A percentile compares a stretch with the other conserved stretches of the same genome.
Conservation (phyloP, 35 echinoderm and acorn worm genomes). For the Heliocidaris tuberculata region DNA sequence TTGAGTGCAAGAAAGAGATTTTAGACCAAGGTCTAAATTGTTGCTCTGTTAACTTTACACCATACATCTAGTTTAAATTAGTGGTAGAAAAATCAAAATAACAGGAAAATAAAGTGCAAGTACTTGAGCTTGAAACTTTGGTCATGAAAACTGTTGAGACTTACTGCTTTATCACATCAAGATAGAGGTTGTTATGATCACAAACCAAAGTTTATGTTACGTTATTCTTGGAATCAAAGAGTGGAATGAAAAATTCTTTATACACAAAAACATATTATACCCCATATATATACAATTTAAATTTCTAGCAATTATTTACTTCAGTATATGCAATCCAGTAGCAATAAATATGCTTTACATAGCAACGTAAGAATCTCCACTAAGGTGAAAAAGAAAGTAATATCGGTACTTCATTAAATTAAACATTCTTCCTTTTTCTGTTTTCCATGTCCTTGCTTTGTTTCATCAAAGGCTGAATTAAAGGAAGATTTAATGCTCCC, state of each 20-base stretch:
- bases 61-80: not conserved
- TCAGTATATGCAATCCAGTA: not conserved
- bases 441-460: too few species aligned
- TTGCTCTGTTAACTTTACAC: too few species aligned
- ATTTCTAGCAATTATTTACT: not conserved
- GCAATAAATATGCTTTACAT: not conserved
- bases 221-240: not conserved
- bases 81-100: not conserved
- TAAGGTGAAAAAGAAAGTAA: not conserved
- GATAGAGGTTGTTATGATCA: not conserved
- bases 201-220: not conserved
- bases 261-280: not conserved
- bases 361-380: not conserved
- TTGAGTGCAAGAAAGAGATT: too few species aligned
- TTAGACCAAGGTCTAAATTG: too few species aligned
- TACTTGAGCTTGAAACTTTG: too few species aligned
- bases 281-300: not conserved
- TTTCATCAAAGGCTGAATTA: too few species aligned
- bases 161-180: too few species aligned
- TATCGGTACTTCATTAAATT: too few species aligned
- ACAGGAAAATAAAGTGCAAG: not conserved
- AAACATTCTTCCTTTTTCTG: too few species aligned
- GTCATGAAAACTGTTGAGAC: too few species aligned
- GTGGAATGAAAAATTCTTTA: not conserved
- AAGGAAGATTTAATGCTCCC: too few species aligned